Evolutionary conservation across 92 coral and sea anemone genomes (phyloP), one percentile per base, ranked within the genome.

Genomic region (Anthopleura xanthogrammica): DNA sequence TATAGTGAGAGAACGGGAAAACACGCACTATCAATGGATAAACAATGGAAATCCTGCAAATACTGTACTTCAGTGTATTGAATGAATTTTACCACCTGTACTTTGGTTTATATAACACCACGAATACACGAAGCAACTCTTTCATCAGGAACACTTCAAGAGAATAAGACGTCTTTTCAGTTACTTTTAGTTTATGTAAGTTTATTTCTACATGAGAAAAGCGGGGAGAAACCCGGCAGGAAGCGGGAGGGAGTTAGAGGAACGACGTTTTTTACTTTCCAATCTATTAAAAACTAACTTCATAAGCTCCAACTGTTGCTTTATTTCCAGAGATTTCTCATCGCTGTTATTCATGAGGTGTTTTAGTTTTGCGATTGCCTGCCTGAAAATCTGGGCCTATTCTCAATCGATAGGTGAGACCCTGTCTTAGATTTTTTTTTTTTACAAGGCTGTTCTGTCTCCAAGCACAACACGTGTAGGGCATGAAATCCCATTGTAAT

Each of bases 381-480:
- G 74, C 74, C 43, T 29, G 36, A 68, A 68, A n/a, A 43, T 68
- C 46, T 29, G 11, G 41, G 40, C 36, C 42, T 68, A 36, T 68
- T 24, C 74, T 36, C 16, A 68, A 36, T 68, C 74, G 74, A 36
- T 24, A n/a, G 29, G 74, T 24, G 42, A 68, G 17, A n/a, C 74
- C 74, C 41, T 57, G 60, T 79, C 82, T 41, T 60, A 57, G 79
- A 1, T 29, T 29, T 29, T 22, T 19, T 13, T 68, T 60, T 41
- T 75, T 16, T 55, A 60, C 76, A 42, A 56, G 81, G 16, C 48
- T 57, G 17, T 84, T 84, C 80, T 93, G 91, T 93, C 90, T 93
- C 98, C 87, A 81, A 87, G 98, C 85, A 58, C 79, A 89, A 87
- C 98, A 94, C 98, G 98, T 94, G 98, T 57, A 85, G 60, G 77